Evolutionary conservation across 2,888 invertebrate species (phyloP).

Genomic region (Apamea anceps): DNA sequence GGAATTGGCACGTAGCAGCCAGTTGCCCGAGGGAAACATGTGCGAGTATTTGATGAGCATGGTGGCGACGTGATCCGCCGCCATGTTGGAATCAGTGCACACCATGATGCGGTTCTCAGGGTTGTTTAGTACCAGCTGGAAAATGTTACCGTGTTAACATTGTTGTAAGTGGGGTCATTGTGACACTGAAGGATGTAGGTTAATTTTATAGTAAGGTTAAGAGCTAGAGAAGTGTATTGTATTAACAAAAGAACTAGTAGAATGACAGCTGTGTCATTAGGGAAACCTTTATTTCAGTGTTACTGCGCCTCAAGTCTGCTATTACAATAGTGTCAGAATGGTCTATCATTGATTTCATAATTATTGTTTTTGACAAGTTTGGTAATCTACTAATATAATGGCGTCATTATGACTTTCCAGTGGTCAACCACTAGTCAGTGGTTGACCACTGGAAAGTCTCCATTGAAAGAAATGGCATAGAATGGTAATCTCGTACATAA

Average conservation of each 20-base stretch:
- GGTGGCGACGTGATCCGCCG: conserved; percentile 83
- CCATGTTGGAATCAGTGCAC: conserved; percentile 86
- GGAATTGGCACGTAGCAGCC: conserved; percentile 80
- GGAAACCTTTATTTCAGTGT: not conserved
- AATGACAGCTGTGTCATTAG: not conserved
- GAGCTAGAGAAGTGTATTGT: not conserved
- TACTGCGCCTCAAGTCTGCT: no score
- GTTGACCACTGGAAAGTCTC: no score
- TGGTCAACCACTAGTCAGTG: no score
- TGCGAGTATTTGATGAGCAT: conserved; percentile 75
- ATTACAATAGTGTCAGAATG: no score
- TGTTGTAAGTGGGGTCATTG: not conserved
- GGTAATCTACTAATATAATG: no score
- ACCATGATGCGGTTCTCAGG: conserved; percentile 77
- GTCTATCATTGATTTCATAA: no score
- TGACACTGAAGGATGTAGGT: not conserved
- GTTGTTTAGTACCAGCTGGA: conserved; percentile 72
- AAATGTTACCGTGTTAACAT: not conserved
- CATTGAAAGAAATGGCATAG: no score
- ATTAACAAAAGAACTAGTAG: not conserved
- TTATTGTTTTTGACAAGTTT: no score
- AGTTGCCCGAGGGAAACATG: conserved; percentile 65
- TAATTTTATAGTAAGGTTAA: not conserved
- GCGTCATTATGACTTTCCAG: no score
- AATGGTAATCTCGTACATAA: no score